Percentiles rank a stretch among this genome's conserved stretches.
phyloP scores from a whole-genome alignment of 2,797 vertebrate species.

The Synaphobranchus kaupii region DNA sequence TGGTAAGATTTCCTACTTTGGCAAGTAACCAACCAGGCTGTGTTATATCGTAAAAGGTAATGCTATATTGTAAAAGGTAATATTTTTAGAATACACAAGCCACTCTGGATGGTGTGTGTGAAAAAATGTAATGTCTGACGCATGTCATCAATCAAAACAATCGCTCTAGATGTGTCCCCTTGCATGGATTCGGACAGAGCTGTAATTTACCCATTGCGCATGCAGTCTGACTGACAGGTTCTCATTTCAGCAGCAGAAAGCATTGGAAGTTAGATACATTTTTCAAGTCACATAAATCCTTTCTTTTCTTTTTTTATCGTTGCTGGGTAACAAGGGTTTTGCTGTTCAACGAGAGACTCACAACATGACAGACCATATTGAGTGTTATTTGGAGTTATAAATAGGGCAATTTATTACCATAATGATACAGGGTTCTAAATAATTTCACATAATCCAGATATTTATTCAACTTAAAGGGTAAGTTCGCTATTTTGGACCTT shows the following conservation, averaged over 20 bases:
- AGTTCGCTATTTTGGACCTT: too few relatives aligned
- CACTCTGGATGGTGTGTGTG: too few relatives aligned
- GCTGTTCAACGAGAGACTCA: not conserved
- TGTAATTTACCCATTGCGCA: not conserved
- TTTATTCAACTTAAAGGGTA: too few relatives aligned
- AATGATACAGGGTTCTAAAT: not conserved
- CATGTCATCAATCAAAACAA: not conserved
- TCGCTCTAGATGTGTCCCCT: not conserved
- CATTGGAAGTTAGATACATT: not conserved
- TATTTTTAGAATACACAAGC: too few relatives aligned
- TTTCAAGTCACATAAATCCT: not conserved
- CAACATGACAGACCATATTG: not conserved
- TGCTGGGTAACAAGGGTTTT: constrained; percentile 10
- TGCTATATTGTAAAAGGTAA: too few relatives aligned
- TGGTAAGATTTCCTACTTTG: too few relatives aligned
- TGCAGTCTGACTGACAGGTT: not conserved
- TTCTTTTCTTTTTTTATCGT: not conserved
- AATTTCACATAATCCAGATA: not conserved
- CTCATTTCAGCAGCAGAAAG: not conserved
- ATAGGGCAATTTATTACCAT: not conserved
- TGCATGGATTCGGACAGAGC: not conserved
- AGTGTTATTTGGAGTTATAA: not conserved
- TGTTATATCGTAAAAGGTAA: too few relatives aligned
- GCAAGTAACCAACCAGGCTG: too few relatives aligned
- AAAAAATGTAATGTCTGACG: too few relatives aligned